These are phyloP conservation scores for Diarsia rubi DNA, from an alignment of 2,888 invertebrate genomes.

Conservation along the genomic window DNA sequence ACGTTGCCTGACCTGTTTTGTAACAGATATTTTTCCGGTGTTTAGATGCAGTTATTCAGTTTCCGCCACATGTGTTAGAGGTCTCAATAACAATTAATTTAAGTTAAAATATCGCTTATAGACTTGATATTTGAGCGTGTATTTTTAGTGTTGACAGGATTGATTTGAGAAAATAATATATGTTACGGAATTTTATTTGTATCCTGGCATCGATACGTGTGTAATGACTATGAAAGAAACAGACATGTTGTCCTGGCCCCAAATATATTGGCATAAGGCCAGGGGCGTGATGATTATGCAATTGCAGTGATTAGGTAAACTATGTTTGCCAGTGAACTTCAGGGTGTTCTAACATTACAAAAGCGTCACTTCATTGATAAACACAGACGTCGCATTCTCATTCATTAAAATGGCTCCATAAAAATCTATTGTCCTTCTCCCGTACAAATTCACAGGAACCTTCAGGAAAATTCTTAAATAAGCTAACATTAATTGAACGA, in stretches of 20 bases:
- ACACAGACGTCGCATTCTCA: not conserved
- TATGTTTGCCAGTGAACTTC: not conserved
- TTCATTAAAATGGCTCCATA: not conserved
- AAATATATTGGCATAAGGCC: not conserved
- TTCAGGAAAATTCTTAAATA: slow-evolving; percentile 35
- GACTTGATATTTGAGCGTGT: not conserved
- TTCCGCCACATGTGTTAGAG: not conserved
- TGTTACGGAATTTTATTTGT: not conserved
- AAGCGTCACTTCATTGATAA: not conserved
- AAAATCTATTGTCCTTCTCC: slow-evolving; percentile 4
- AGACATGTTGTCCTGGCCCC: not conserved
- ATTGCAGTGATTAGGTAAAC: not conserved
- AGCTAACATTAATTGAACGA: slow-evolving; percentile 48
- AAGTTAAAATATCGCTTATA: not conserved
- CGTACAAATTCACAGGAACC: slow-evolving; percentile 14
- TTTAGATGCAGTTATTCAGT: slow-evolving; percentile 3
- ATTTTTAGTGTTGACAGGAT: not conserved
- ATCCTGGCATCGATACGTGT: not conserved
- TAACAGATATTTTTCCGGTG: slow-evolving; percentile 13
- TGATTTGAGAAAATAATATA: no score
- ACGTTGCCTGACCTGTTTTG: slow-evolving; percentile 7
- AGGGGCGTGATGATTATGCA: not conserved
- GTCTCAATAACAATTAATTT: not conserved
- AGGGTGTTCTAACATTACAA: not conserved
- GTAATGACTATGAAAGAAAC: no score